These are phyloP conservation scores for Bombus pyrosoma DNA, from an alignment of 1,140 invertebrate genomes.

Conservation along the genomic window DNA sequence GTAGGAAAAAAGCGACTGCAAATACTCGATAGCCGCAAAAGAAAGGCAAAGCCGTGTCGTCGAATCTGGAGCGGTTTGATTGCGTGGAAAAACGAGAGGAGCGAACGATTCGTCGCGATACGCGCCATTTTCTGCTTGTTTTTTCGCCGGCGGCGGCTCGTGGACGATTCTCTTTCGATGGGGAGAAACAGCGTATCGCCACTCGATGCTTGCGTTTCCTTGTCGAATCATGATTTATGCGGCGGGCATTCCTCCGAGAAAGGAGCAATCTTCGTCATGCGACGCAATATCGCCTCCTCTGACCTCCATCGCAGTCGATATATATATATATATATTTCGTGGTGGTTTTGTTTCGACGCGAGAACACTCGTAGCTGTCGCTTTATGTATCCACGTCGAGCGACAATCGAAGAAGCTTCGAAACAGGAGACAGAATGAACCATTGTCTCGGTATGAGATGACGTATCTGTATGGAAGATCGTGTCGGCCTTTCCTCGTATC, in stretches of 20 bases:
- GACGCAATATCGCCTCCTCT: slow-evolving; percentile 9
- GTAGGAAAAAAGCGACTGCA: not conserved
- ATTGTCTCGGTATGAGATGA: no score
- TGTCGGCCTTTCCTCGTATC: not conserved
- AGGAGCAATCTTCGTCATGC: slow-evolving; percentile 37
- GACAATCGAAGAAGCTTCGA: not conserved
- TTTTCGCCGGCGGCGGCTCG: slow-evolving; percentile 18
- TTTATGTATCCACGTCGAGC: not conserved
- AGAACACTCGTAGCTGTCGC: slow-evolving; percentile 8
- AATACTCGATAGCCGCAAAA: not conserved
- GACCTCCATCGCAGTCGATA: not conserved
- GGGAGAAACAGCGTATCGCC: not conserved
- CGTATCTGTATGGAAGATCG: no score
- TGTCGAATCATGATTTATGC: slow-evolving; percentile 22
- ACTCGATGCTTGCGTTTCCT: not conserved
- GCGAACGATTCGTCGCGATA: slow-evolving; percentile 19
- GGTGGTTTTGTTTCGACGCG: not conserved
- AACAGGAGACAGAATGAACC: not conserved
- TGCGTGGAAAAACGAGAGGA: slow-evolving; percentile 40
- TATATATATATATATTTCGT: not conserved
- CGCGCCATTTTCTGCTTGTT: not conserved
- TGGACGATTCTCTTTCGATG: slow-evolving; percentile 2
- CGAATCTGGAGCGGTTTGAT: slow-evolving; percentile 39
- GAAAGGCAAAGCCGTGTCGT: slow-evolving; percentile 12
- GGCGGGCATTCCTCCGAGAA: slow-evolving; percentile 1